These are phyloP conservation scores for Drepana falcataria DNA, from an alignment of 2,888 invertebrate species.

Conservation along the genomic window DNA sequence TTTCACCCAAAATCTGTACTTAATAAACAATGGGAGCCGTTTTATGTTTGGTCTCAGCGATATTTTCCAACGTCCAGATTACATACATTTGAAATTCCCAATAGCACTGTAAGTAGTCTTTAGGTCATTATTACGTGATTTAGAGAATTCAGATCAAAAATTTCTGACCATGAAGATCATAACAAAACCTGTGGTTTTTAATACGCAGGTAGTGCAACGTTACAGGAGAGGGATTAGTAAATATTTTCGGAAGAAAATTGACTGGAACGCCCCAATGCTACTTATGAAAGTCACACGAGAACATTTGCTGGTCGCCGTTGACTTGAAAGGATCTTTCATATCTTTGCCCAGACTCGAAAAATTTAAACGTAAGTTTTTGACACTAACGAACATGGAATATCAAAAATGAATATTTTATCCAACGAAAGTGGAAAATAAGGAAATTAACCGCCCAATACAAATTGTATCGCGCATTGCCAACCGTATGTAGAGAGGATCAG, in stretches of 20 bases:
- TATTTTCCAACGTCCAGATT: constrained; percentile 11
- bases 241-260: constrained; percentile 26
- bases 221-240: constrained; percentile 29
- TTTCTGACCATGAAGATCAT: neutral
- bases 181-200: neutral
- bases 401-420: no score
- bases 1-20: constrained; percentile 51
- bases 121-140: no score
- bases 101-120: constrained; percentile 37
- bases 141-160: no score
- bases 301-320: constrained; percentile 42
- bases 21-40: constrained; percentile 50
- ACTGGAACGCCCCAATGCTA: constrained; percentile 53
- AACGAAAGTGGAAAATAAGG: no score
- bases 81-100: constrained; percentile 45
- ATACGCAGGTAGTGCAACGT: constrained; percentile 33
- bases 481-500: no score
- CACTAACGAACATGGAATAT: neutral
- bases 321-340: constrained; percentile 43
- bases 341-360: constrained; percentile 22
- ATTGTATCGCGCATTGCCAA: no score
- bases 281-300: constrained; percentile 28
- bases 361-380: constrained; percentile 24
- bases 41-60: constrained; percentile 46
- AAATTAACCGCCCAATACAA: no score